Evolutionary conservation across 2,888 invertebrate genomes (phyloP), one percentile per base, ranked within the genome.

Genomic region (Mythimna lalbum): DNA sequence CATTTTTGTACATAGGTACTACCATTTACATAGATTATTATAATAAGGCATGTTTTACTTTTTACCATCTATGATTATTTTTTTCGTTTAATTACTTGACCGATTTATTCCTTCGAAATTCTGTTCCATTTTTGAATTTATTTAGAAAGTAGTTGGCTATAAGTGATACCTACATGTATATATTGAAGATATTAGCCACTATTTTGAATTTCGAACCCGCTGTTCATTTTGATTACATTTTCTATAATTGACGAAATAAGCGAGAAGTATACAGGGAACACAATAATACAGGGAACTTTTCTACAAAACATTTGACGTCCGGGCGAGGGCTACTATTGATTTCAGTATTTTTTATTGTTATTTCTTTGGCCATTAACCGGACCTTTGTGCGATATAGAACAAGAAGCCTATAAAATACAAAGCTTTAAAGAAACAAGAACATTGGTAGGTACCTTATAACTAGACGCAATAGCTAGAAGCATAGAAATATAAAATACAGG

Each of bases 271-370:
- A 56, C 50, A 68, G 47, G 19, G 12, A 4, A 50, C 50, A n/a
- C n/a, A 27, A 19, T 50, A 55, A n/a, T 31, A 56, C 50, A 68
- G 47, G 19, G 12, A 4, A 50, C 50, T 61, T 36, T 73, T 43
- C 9, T 17, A 21, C 62, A 31, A 61, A 65, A 70, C 12, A 47
- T 47, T 27, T 53, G 23, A 62, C 21, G 47, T 53, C 59, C 12
- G 12, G 27, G 27, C 21, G 62, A 53, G 27, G 49, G 49, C 23
- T 63, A n/a, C 33, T 55, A 76, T 36, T 65, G 59, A 76, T 59
- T 76, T 66, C 62, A 60, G 76, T 76, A 55, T 52, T 71, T 72
- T 76, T 71, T 67, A 76, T 76, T 66, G 72, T 76, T 76, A 66
- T 66, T 76, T 62, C 57, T 31, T 63, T 49, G 27, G 66, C 76